Percentiles rank a stretch among this genome's conserved stretches.
Conservation (phyloP, 1,140 invertebrate genomes). For the Diachasmimorpha longicaudata region DNA sequence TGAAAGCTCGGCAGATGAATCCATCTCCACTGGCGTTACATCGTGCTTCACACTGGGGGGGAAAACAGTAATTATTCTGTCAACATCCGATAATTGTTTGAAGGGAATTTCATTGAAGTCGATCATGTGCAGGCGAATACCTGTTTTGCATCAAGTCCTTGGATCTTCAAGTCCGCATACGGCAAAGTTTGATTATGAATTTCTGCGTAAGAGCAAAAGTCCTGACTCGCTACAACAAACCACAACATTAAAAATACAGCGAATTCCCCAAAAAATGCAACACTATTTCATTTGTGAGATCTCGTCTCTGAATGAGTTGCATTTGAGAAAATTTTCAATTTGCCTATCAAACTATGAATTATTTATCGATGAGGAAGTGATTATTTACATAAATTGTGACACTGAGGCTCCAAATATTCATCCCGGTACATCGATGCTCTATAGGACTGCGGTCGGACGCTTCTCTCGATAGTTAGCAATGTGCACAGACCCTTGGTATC, state of each 20-base stretch:
- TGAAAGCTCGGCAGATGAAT: conserved; percentile 63
- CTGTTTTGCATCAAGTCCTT: conserved; percentile 40
- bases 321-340: too few relatives aligned
- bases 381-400: conserved; percentile 55
- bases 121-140: conserved; percentile 35
- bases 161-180: conserved; percentile 49
- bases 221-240: conserved; percentile 47
- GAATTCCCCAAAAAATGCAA: conserved; percentile 17
- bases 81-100: background rate
- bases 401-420: conserved; percentile 59
- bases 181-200: conserved; percentile 51
- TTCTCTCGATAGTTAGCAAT: conserved; percentile 42
- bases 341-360: too few relatives aligned
- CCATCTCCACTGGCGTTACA: conserved; percentile 59
- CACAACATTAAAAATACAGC: too few relatives aligned
- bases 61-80: background rate
- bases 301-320: too few relatives aligned
- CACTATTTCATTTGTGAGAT: too few relatives aligned
- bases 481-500: conserved; percentile 45
- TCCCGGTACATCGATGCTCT: conserved; percentile 53
- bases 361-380: background rate
- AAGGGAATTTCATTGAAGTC: background rate
- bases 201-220: conserved; percentile 59
- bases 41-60: conserved; percentile 60
- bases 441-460: conserved; percentile 50